phyloP scores from a whole-genome alignment of 1,140 invertebrate species.

The Eriocheir sinensis region DNA sequence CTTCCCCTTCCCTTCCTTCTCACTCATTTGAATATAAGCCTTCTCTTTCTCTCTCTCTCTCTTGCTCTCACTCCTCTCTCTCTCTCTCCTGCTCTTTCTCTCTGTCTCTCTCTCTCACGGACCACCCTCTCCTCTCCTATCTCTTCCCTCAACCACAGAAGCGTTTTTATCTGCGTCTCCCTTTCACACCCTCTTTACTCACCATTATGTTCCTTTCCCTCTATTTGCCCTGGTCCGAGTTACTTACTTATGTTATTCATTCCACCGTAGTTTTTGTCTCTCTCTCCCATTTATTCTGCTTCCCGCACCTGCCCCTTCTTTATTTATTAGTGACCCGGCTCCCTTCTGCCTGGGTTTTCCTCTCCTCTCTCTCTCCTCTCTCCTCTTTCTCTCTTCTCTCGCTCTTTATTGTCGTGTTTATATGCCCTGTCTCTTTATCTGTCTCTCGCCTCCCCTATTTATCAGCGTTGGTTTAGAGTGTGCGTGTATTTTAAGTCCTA shows the following conservation, averaged over 20 bases:
- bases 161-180: conserved; percentile 55
- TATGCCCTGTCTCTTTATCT: conserved; percentile 7
- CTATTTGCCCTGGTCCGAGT: conserved; percentile 49
- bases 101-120: not conserved
- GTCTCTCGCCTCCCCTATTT: not conserved
- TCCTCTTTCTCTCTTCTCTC: not conserved
- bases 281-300: conserved; percentile 14
- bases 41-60: conserved; percentile 37
- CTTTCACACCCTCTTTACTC: conserved; percentile 67
- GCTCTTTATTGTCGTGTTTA: conserved; percentile 16
- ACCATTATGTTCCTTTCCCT: conserved; percentile 50
- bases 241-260: conserved; percentile 50
- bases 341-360: conserved; percentile 11
- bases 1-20: conserved; percentile 11
- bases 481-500: not conserved
- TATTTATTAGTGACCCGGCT: not conserved
- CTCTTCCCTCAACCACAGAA: conserved; percentile 59
- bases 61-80: conserved; percentile 35
- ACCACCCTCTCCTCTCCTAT: conserved; percentile 57
- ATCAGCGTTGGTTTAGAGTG: conserved; percentile 4
- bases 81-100: not conserved
- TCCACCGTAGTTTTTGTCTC: conserved; percentile 7
- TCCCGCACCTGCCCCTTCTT: conserved; percentile 19
- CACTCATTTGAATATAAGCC: conserved; percentile 69
- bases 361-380: not conserved